Evolutionary conservation across 2,888 invertebrate genomes (phyloP), one percentile per base, ranked within the genome.

Genomic region (Gymnoscelis rufifasciata): DNA sequence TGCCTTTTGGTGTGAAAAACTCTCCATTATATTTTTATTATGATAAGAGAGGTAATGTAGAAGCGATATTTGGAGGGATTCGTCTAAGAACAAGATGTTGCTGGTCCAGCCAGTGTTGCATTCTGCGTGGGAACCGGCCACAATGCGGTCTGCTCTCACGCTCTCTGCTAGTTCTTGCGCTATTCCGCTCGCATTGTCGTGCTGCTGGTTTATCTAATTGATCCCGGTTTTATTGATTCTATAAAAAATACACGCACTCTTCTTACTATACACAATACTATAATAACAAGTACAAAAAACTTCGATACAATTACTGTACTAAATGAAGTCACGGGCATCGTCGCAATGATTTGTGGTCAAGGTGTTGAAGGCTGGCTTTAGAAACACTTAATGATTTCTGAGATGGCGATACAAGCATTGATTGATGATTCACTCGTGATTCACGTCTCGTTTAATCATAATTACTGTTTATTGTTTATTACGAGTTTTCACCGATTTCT

Each of bases 161-260:
- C 79, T 79, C 77, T 74, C 76, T 45, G 73, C 71, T 68, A 75
- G 72, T 72, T 74, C 81, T 86, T 86, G 78, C 84, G 74, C 83
- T 79, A 84, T 73, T 75, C 54, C 66, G 65, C 63, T 52, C 57
- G 54, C 66, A 54, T 54, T 60, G 62, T 67, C 66, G 60, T 43
- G 50, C 51, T 61, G 56, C 62, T 56, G 57, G 59, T 66, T 58
- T 57, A 62, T 59, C 52, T 64, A 66, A 66, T 62, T 68, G 62
- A 57, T 56, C 60, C 53, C 51, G 55, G 56, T 59, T 59, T 55
- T 52, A 43, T 53, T 59, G 56, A 61, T 59, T 59, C 49, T 44
- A 59, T 57, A 23, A 38, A 23, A 30, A 35, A 39, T 7, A 31
- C 1, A 31, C 19, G 3, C 31, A 26, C 31, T 8, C 59, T 10